Evolutionary conservation across 2,888 invertebrate species (phyloP).

Genomic region (Melieria crassipennis): DNA sequence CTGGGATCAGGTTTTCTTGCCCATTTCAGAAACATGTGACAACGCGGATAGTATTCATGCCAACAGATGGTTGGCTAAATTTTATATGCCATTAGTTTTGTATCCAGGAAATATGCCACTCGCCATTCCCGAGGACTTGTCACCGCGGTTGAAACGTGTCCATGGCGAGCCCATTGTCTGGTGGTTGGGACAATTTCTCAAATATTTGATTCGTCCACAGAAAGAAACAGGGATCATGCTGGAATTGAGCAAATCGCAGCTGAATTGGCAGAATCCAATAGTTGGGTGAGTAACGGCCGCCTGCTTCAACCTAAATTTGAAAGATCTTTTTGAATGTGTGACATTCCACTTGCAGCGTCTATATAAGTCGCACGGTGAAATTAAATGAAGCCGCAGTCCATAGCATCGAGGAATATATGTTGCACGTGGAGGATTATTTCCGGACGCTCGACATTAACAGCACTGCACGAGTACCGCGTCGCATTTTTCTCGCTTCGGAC

Average conservation of each 20-base stretch:
- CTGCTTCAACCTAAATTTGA: neutral
- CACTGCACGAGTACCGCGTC: constrained; percentile 67
- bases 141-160: constrained; percentile 78
- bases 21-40: constrained; percentile 87
- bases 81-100: constrained; percentile 80
- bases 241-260: constrained; percentile 77
- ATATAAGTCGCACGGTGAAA: constrained; percentile 85
- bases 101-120: constrained; percentile 89
- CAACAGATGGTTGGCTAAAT: constrained; percentile 82
- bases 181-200: constrained; percentile 98
- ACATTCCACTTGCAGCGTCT: constrained; percentile 70
- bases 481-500: constrained; percentile 94
- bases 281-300: constrained; percentile 76
- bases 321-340: neutral
- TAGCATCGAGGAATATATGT: constrained; percentile 94
- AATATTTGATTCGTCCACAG: constrained; percentile 87
- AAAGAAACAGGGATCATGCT: constrained; percentile 77
- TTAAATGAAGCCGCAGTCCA: constrained; percentile 98
- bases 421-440: constrained; percentile 88
- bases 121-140: constrained; percentile 91
- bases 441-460: constrained; percentile 76
- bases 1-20: constrained; percentile 94
- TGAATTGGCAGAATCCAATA: constrained; percentile 86
- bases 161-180: constrained; percentile 97
- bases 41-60: constrained; percentile 73